Evolutionary conservation across 2,113 vertebrate genomes (phyloP).

Genomic region (Cochlearius cochlearius): DNA sequence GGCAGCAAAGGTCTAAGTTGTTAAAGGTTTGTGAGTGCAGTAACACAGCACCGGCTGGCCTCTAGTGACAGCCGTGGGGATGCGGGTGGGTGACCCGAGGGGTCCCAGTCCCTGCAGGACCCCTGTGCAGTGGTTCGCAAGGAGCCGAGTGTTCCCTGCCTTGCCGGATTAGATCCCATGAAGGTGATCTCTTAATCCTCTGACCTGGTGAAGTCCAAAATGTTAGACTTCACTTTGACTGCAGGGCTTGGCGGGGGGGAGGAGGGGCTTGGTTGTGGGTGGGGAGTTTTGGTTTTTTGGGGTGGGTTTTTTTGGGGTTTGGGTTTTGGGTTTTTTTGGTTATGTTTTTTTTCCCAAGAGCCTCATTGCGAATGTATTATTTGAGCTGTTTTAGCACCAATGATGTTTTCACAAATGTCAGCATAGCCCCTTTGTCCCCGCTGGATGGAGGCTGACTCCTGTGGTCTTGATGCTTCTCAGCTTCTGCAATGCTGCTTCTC

Average conservation of each 20-base stretch:
- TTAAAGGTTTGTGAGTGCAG: neutral
- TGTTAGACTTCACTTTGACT: neutral
- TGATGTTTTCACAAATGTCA: neutral
- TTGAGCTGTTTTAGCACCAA: neutral
- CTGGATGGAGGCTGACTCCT: neutral
- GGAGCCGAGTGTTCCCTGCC: neutral
- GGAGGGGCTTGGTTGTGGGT: neutral
- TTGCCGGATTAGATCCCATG: neutral
- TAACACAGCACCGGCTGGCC: neutral
- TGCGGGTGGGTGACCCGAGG: neutral
- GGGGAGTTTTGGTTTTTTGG: no score
- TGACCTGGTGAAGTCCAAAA: neutral
- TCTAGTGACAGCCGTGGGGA: neutral
- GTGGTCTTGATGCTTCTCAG: neutral
- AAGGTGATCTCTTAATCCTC: neutral
- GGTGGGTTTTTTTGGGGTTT: neutral
- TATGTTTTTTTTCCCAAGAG: neutral
- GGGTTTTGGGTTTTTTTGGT: neutral
- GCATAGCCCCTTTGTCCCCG: neutral
- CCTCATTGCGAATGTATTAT: neutral
- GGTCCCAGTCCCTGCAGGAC: neutral
- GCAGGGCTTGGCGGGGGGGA: no score
- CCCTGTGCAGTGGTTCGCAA: neutral
- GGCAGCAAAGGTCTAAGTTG: neutral
- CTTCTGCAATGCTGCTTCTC: neutral